Base-by-base conservation (phyloP, 2,888 invertebrate genomes). In the Pediacus dermestoides region DNA sequence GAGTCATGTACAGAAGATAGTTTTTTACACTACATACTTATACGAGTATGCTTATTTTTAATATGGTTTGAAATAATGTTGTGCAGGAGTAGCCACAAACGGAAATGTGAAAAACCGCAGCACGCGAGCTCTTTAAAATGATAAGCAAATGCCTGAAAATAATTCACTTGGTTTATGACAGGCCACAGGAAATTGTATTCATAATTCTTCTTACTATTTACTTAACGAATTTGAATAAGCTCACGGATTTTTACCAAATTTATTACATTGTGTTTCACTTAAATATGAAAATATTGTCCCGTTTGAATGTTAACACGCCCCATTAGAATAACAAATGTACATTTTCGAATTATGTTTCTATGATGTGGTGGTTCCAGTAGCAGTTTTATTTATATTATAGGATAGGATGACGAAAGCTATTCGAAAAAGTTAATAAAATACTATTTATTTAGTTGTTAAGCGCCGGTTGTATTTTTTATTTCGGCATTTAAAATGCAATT, bases 101-200 rank as follows among this genome's bases (percentile, higher is more conserved):
- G 49, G 49, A 49, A 49, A 44, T 38, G 37, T 27, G 34, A 26
- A 15, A 16, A 39, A 47, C 46, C 49, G 42, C 49, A 40, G 32
- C 46, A 49, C 49, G 49, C 49, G 42, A 49, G 30, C 31, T 31
- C 37, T 37, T 23, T 13, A 30, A 26, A 42, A 40, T 39, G 46
- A 50, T 50, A 50, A 48, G 52, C 50, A 37, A 48, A 44, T 42
- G 44, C 39, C 38, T 11, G 39, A 33, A 42, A 50, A 52, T 50
- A 52, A 48, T 50, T 47, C 39, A 46, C 42, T 26, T 35, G 39
- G 49, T 48, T 50, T 48, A 46, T 48, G 48, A 46, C 44, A 43
- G 41, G 13, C 27, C 26, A 23, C 53, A 48, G 51, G 50, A 53
- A 53, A 50, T 53, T 40, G 44, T 36, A 46, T 50, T 53, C 53